Base-by-base conservation (phyloP, 2,113 vertebrate species). In the Cyprinus carpio region DNA sequence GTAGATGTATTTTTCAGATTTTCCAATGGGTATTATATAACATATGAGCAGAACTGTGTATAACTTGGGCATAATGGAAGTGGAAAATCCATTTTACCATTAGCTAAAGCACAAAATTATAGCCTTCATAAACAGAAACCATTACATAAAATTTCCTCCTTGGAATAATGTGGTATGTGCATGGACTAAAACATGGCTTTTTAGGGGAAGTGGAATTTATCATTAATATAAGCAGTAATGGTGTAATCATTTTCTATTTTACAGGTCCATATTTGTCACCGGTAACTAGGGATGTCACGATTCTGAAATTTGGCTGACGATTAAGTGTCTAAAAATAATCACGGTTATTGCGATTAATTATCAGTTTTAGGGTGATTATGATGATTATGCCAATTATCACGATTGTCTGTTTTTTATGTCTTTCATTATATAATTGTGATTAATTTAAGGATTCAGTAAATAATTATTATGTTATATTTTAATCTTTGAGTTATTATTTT, bases 31-130 rank as follows among this genome's bases (percentile, higher is more conserved):
- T 49, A 46, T 75, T 75, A 75, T 16, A 49, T 75, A 74, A 74
- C 71, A n/a, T 13, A 46, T 46, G n/a, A 25, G 37, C 71, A 25
- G 37, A 74, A 74, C 37, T 25, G 6, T 74, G 37, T 74, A n/a
- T n/a, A 25, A 23, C 37, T 23, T 58, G 64, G 43, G n/a, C 23
- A 56, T 64, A 65, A 65, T 67, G 71, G 40, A 88, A 46, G 25
- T 62, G 49, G 80, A 82, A 74, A 83, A 75, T 43, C 64, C 13
- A 67, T 81, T 83, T 75, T 54, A 51, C 67, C 72, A 74, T 87
- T 31, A 75, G 75, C 23, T 83, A 29, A 82, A 62, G 20, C 81
- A 37, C 46, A 81, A 81, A 80, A 84, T 65, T 31, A 64, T 16
- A 54, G 43, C 60, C 23, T 51, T 6, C 37, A 18, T 49, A 67